A percentile compares a stretch with the other conserved stretches of the same genome.
Conservation (phyloP, 1,140 invertebrate genomes). For the Aethina tumida region DNA sequence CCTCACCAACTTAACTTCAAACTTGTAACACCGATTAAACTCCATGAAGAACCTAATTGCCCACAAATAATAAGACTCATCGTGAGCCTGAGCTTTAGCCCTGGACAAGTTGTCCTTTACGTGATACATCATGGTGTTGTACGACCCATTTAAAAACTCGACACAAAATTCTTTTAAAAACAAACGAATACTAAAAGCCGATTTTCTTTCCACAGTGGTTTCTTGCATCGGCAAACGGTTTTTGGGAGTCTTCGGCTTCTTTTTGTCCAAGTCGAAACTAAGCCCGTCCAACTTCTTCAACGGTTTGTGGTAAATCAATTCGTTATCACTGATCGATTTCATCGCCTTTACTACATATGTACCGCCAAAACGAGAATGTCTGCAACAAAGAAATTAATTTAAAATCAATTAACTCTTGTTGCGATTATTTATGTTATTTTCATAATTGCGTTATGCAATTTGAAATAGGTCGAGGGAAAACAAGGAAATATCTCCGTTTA, state of each 20-base stretch:
- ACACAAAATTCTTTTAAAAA: conserved; percentile 91
- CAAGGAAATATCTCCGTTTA: no score
- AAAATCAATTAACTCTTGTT: no score
- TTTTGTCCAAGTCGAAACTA: conserved; percentile 68
- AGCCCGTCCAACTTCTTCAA: conserved; percentile 63
- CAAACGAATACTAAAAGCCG: conserved; percentile 70
- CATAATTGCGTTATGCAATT: no score
- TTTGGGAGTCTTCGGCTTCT: conserved; percentile 52
- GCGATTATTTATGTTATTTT: no score
- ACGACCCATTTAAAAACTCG: conserved; percentile 83
- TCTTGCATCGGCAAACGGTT: conserved; percentile 54
- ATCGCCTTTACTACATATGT: conserved; percentile 86
- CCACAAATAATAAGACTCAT: conserved; percentile 93
- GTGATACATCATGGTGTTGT: conserved; percentile 82
- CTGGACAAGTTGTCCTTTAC: conserved; percentile 60
- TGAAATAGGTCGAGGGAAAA: no score
- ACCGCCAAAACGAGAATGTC: conserved; percentile 88
- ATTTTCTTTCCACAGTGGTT: conserved; percentile 49
- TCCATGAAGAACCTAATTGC: conserved; percentile 94
- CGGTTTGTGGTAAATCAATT: conserved; percentile 82
- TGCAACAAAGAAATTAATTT: conserved; percentile 29
- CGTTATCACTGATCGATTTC: conserved; percentile 86
- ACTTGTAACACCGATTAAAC: conserved; percentile 80
- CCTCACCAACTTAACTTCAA: conserved; percentile 82
- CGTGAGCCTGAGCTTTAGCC: conserved; percentile 53